Conservation (phyloP, 2,888 invertebrate species). For the Apamea epomidion region DNA sequence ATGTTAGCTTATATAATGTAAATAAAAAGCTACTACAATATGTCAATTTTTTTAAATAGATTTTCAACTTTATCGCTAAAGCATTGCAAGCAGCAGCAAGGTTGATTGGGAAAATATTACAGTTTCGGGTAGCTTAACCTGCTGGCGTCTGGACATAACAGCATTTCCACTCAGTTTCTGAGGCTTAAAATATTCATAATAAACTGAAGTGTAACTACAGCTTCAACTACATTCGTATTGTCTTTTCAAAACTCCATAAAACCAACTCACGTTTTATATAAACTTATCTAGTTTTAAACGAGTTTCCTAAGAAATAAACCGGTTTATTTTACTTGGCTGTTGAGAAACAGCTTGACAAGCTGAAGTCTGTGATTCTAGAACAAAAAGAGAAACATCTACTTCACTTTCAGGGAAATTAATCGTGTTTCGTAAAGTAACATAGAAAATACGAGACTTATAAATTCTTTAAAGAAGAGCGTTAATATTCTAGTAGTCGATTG, state of each 20-base stretch:
- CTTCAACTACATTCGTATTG: background rate
- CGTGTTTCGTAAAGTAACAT: constrained; percentile 22
- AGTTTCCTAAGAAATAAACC: constrained; percentile 34
- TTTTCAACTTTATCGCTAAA: too few relatives aligned
- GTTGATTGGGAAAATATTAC: too few relatives aligned
- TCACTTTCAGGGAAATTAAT: constrained; percentile 41
- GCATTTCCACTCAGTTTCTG: background rate
- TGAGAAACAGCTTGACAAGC: constrained; percentile 37
- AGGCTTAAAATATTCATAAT: background rate
- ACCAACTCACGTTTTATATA: constrained; percentile 39
- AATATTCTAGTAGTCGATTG: background rate
- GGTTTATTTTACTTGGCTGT: constrained; percentile 35
- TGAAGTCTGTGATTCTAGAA: constrained; percentile 19
- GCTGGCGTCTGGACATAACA: background rate
- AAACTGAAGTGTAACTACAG: background rate
- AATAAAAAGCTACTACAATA: too few relatives aligned
- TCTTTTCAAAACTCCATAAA: constrained; percentile 7
- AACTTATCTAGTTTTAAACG: constrained; percentile 42
- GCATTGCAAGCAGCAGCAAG: too few relatives aligned
- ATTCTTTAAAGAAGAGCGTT: constrained; percentile 7
- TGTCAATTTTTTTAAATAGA: too few relatives aligned
- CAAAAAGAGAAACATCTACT: constrained; percentile 29
- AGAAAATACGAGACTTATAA: background rate
- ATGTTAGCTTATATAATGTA: too few relatives aligned
- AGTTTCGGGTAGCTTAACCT: too few relatives aligned